A percentile compares a stretch with the other conserved stretches of the same genome.
These are phyloP conservation scores for Thymelicus lineola DNA, from an alignment of 2,888 invertebrate species.

Conservation along the genomic window DNA sequence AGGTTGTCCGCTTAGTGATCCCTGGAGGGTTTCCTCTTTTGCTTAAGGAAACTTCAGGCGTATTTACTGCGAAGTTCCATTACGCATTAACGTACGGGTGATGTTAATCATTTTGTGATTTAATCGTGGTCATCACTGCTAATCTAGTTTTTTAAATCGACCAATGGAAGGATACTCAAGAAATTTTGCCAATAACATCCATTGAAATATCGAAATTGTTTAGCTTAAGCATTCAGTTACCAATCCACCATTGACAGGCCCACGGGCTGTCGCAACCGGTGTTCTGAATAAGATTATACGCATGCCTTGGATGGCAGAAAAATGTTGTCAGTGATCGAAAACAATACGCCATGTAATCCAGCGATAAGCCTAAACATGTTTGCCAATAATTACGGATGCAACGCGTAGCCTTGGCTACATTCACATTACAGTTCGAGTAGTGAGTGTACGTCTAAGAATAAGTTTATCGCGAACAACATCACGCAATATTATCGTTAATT, in stretches of 20 bases:
- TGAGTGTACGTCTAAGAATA: conserved; percentile 47
- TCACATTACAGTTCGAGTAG: conserved; percentile 28
- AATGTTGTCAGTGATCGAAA: conserved; percentile 18
- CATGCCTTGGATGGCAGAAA: conserved; percentile 1
- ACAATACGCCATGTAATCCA: conserved; percentile 22
- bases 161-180: no score
- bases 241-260: no score
- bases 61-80: no score
- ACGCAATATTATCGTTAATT: conserved; percentile 62
- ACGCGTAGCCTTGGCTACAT: conserved; percentile 32
- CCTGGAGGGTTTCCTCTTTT: no score
- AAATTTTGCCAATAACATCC: no score
- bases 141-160: no score
- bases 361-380: conserved; percentile 33
- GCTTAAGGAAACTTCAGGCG: no score
- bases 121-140: no score
- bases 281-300: background rate
- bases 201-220: background rate
- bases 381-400: conserved; percentile 35
- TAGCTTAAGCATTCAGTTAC: background rate
- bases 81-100: no score
- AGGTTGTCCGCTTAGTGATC: background rate
- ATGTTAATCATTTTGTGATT: no score
- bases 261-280: background rate
- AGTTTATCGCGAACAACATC: conserved; percentile 53